These are phyloP conservation scores for Mareca strepera DNA, from an alignment of 2,797 vertebrate species.

Conservation along the genomic window DNA sequence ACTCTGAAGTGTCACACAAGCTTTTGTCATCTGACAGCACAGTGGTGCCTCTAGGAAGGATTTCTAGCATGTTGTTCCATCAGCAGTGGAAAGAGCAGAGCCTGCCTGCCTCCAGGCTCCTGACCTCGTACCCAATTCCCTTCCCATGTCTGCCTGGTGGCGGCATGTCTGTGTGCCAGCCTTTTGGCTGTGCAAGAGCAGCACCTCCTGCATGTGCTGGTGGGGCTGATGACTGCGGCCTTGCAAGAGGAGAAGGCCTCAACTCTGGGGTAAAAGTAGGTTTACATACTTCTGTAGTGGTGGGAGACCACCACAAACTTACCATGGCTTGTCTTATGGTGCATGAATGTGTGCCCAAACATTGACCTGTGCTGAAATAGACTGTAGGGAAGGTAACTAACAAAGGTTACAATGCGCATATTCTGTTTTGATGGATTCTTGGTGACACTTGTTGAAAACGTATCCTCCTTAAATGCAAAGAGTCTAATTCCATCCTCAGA, in stretches of 20 bases:
- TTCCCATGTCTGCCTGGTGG: no score
- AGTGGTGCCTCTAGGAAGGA: neutral
- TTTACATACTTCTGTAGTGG: neutral
- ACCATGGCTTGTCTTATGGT: neutral
- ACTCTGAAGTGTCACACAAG: neutral
- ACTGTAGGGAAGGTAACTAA: neutral
- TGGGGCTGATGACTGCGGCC: fast-evolving
- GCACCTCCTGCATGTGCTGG: fast-evolving
- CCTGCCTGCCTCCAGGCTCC: neutral
- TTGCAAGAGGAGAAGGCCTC: neutral
- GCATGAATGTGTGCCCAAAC: neutral
- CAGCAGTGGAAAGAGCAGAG: fast-evolving
- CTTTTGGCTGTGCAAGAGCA: neutral
- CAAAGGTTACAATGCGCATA: neutral
- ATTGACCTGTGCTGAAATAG: neutral
- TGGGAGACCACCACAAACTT: neutral
- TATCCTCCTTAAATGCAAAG: neutral
- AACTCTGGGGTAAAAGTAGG: neutral
- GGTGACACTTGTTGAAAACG: neutral
- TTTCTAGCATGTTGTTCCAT: neutral
- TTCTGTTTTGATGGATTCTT: neutral
- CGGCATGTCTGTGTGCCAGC: neutral
- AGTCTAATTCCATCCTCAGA: fast-evolving
- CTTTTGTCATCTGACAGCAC: neutral
- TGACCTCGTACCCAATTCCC: neutral